These are phyloP conservation scores for Epinephelus fuscoguttatus DNA, from an alignment of 2,113 vertebrate genomes.

Conservation along the genomic window DNA sequence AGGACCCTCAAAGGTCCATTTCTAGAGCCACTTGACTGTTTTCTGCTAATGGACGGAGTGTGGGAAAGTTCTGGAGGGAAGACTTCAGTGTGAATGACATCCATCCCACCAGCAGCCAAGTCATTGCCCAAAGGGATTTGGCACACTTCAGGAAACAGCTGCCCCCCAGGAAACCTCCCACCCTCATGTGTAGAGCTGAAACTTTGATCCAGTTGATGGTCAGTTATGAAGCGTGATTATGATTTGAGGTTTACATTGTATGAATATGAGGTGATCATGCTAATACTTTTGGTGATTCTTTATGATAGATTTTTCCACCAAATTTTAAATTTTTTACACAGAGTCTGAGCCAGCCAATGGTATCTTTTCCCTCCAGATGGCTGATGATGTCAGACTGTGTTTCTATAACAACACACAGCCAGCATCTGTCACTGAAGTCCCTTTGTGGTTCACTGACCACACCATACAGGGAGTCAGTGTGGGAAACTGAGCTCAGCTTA, in stretches of 20 bases:
- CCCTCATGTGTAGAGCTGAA: background rate
- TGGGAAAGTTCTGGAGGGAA: background rate
- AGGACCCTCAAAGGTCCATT: background rate
- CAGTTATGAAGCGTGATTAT: background rate
- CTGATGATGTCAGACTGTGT: constrained; percentile 40
- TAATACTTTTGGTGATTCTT: background rate
- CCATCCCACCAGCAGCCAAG: too few species aligned
- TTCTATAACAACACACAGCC: constrained; percentile 18
- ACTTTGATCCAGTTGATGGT: background rate
- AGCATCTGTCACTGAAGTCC: constrained; percentile 46
- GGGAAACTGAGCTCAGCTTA: constrained; percentile 57
- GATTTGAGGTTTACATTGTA: background rate
- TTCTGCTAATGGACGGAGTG: background rate
- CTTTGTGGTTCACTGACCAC: constrained; percentile 5
- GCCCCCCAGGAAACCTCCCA: background rate
- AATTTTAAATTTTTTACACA: background rate
- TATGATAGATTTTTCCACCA: background rate
- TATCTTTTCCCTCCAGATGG: constrained; percentile 68
- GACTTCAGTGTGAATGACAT: background rate
- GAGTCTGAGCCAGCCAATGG: constrained; percentile 31
- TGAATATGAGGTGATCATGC: background rate
- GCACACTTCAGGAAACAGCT: constrained; percentile 47
- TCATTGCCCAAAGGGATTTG: too few species aligned
- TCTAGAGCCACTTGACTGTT: background rate
- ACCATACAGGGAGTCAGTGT: constrained; percentile 61